Conservation (phyloP, 2,113 vertebrate species). For the Odontesthes bonariensis region DNA sequence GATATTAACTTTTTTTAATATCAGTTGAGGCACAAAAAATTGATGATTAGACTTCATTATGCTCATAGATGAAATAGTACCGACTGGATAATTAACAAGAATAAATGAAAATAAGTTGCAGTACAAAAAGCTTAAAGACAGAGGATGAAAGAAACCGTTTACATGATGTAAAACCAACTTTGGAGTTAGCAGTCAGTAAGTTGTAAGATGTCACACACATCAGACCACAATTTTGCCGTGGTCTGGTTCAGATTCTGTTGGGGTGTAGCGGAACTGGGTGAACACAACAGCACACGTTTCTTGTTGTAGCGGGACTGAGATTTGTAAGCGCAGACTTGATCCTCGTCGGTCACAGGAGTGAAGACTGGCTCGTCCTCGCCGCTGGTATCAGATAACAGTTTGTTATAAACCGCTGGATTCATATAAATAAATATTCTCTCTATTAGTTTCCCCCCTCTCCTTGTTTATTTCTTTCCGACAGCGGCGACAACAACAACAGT, state of each 20-base stretch:
- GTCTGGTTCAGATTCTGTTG: no score
- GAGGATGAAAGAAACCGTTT: background rate
- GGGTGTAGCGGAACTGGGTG: no score
- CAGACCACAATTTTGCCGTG: no score
- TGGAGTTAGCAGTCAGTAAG: background rate
- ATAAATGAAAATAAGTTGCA: background rate
- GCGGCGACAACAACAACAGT: no score
- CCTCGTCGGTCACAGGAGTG: no score
- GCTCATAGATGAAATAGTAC: background rate
- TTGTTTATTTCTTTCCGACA: no score
- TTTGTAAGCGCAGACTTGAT: no score
- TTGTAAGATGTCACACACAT: conserved; percentile 7
- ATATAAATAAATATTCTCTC: background rate
- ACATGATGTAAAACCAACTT: background rate
- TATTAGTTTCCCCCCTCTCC: no score
- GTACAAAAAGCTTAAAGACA: background rate
- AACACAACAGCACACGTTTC: no score
- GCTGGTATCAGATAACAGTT: no score
- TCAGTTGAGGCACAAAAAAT: background rate
- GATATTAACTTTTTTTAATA: background rate
- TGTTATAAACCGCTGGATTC: background rate
- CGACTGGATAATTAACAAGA: background rate
- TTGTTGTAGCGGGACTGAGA: no score
- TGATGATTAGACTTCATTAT: background rate
- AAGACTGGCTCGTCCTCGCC: no score